Evolutionary conservation across 2,113 vertebrate genomes (phyloP), one percentile per base, ranked within the genome.

Genomic region (Gymnorhina tibicen): DNA sequence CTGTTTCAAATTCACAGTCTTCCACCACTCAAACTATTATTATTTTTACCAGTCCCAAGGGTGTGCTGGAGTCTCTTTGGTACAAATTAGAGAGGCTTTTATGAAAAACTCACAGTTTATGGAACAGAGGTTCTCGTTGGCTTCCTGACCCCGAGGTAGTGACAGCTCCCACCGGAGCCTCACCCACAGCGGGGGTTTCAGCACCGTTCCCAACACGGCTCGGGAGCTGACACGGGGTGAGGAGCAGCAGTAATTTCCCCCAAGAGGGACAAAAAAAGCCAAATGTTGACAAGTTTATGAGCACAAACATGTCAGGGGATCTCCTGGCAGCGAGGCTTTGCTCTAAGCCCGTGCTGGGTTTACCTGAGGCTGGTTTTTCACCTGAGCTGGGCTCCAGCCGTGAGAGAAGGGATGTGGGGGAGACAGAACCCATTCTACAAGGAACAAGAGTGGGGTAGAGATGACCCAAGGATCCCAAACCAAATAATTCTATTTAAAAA

Each of bases 1-100:
- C 95, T 97, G 95, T 96, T 96, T 94, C 95, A 86, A 90, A 96
- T 96, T 96, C 95, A 39, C 95, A 94, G 87, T 44, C 92, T 93
- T 90, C 94, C 33, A 87, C 94, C 88, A 94, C 95, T 96, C 84
- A n/a, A 86, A 84, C 92, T 94, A 84, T 96, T 97, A 95, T 96
- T 94, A 93, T 93, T 96, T 96, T 96, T 96, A 97, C 92, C 90
- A 90, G 95, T 88, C 95, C 95, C 95, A 60, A 44, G 92, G 85
- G 92, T 5, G 83, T 93, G 83, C 95, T 97, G 42, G 79, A 74
- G 85, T 19, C 78, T 86, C 79, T 94, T 93, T 93, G 88, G 85
- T 93, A 92, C 87, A 96, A 96, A 96, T 96, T 94, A 93, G 84
- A 79, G 16, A 67, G 94, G 69, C 91, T 96, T 95, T 85, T 27